Evolutionary conservation across 2,797 vertebrate species (phyloP).

Genomic region (Enteromius treurensis): DNA sequence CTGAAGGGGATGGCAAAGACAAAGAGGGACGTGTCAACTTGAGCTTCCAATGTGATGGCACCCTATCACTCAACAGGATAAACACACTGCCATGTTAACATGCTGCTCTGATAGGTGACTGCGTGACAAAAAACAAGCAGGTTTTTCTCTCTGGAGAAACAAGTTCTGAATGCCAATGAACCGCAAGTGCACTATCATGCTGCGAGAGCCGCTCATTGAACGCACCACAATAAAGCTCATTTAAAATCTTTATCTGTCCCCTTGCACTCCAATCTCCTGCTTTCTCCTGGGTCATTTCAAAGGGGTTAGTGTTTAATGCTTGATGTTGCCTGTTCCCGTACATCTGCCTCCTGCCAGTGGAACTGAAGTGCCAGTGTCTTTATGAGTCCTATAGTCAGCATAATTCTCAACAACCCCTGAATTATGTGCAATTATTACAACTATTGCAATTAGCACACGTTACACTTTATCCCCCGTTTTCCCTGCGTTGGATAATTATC

Average conservation of each 20-base stretch:
- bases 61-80: constrained; percentile 50
- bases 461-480: constrained; percentile 25
- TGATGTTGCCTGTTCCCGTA: not conserved
- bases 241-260: not conserved
- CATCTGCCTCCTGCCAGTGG: constrained; percentile 43
- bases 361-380: constrained; percentile 35
- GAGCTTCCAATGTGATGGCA: constrained; percentile 31
- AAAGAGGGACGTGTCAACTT: constrained; percentile 40
- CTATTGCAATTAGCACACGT: constrained; percentile 42
- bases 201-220: not conserved
- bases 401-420: constrained; percentile 42
- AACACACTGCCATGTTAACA: constrained; percentile 48
- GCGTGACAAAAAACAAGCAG: constrained; percentile 46
- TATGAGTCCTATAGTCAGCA: constrained; percentile 46
- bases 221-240: constrained; percentile 20
- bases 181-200: not conserved
- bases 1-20: constrained; percentile 48
- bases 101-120: constrained; percentile 42
- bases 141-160: constrained; percentile 24
- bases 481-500: constrained; percentile 34
- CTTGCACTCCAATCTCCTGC: not conserved
- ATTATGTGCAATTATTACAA: constrained; percentile 37
- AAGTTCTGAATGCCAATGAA: constrained; percentile 45
- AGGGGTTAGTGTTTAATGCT: constrained; percentile 31
- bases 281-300: constrained; percentile 19